Evolutionary conservation across 1,140 invertebrate species (phyloP).

Genomic region (Drosophila kikkawai): DNA sequence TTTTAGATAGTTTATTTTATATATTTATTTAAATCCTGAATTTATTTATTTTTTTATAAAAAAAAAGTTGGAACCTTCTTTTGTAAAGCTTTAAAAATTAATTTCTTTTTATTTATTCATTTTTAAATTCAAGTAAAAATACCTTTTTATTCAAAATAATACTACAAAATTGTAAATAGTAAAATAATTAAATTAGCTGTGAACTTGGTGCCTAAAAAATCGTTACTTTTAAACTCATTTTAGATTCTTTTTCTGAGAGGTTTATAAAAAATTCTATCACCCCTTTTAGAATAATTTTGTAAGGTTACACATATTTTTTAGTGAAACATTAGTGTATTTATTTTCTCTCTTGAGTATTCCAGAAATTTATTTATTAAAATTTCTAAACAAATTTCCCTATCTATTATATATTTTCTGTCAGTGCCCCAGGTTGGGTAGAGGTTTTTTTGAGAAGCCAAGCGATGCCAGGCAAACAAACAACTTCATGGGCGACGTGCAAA

Average conservation of each 20-base stretch:
- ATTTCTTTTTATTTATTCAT: no score
- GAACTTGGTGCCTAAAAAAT: background rate
- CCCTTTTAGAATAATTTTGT: background rate
- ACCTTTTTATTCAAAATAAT: background rate
- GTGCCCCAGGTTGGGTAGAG: background rate
- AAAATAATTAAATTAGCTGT: background rate
- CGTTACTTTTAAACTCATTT: background rate
- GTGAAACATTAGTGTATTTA: background rate
- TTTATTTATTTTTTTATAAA: no score
- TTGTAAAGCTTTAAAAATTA: no score
- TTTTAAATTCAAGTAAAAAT: no score
- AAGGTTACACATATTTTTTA: background rate
- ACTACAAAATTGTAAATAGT: background rate
- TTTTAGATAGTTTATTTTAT: no score
- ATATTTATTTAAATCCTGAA: no score
- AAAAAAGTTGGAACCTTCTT: no score
- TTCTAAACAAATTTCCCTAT: background rate
- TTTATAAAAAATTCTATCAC: no score
- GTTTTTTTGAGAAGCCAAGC: conserved; percentile 40
- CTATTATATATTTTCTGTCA: background rate
- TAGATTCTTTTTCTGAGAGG: fast-evolving
- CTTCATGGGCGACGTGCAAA: conserved; percentile 83
- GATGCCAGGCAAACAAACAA: conserved; percentile 82
- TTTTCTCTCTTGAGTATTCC: background rate
- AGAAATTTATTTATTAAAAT: background rate